phyloP scores from a whole-genome alignment of 2,888 invertebrate genomes.

The Cosmia pyralina region DNA sequence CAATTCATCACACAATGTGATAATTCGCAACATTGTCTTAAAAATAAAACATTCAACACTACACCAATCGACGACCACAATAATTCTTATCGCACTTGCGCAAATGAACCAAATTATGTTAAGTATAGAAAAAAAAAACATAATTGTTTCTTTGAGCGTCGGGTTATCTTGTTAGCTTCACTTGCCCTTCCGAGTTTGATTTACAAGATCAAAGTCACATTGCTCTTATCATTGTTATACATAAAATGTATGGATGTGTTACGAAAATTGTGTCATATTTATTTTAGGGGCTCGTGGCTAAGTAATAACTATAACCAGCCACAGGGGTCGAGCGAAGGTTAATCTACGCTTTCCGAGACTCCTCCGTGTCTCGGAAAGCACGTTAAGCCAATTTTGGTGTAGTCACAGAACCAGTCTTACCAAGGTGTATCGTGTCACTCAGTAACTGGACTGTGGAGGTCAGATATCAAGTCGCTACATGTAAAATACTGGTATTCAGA shows the following conservation, averaged over 20 bases:
- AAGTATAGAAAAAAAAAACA: slow-evolving; percentile 40
- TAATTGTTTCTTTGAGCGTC: slow-evolving; percentile 22
- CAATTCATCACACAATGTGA: not conserved
- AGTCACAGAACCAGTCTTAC: not conserved
- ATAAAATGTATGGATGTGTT: slow-evolving; percentile 13
- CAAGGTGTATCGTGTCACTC: too few relatives aligned
- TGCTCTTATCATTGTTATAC: slow-evolving; percentile 50
- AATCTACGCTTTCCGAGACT: not conserved
- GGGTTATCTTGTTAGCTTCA: slow-evolving; percentile 51
- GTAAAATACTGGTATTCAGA: not conserved
- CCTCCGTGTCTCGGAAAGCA: not conserved
- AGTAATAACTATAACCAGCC: too few relatives aligned
- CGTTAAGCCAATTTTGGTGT: not conserved
- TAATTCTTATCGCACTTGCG: slow-evolving; percentile 70
- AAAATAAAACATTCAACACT: slow-evolving; percentile 1
- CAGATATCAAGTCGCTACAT: not conserved
- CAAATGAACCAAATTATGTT: slow-evolving; percentile 66
- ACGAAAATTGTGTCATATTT: slow-evolving; percentile 42
- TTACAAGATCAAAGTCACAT: slow-evolving; percentile 68
- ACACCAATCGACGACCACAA: slow-evolving; percentile 9
- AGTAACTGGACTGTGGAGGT: not conserved
- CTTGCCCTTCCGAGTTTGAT: slow-evolving; percentile 58
- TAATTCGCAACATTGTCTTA: slow-evolving; percentile 4
- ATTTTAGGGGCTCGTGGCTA: slow-evolving; percentile 1
- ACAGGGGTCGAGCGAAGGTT: too few relatives aligned